Conservation (phyloP, 2,113 vertebrate genomes). For the Conger conger region DNA sequence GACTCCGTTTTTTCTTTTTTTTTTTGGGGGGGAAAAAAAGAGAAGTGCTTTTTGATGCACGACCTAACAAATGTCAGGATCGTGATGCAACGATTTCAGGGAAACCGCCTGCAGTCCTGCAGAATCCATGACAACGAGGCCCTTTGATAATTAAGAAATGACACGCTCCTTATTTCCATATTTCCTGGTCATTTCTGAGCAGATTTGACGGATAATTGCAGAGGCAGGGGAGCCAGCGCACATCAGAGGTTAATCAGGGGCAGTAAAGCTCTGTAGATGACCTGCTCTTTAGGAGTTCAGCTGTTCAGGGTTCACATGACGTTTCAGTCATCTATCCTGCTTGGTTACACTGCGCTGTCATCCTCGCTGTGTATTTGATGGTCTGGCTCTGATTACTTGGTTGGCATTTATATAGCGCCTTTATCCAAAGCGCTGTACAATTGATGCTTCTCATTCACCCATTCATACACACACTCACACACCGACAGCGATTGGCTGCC, state of each 20-base stretch:
- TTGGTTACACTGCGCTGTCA: too few species aligned
- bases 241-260: constrained; percentile 44
- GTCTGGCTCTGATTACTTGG: too few species aligned
- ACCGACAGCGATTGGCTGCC: too few species aligned
- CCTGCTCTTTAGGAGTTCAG: neutral
- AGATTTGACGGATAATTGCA: constrained; percentile 50
- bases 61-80: neutral
- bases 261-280: too few species aligned
- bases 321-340: too few species aligned
- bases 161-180: constrained; percentile 57
- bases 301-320: neutral
- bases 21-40: neutral
- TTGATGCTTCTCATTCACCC: too few species aligned
- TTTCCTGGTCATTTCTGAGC: constrained; percentile 43
- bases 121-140: constrained; percentile 52
- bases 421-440: too few species aligned
- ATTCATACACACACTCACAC: too few species aligned
- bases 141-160: constrained; percentile 51
- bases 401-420: too few species aligned
- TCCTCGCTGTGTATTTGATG: too few species aligned
- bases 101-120: constrained; percentile 30
- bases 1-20: neutral
- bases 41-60: neutral
- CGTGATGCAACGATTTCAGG: neutral
- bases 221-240: constrained; percentile 53